Evolutionary conservation across 2,888 invertebrate genomes (phyloP).

Genomic region (Oxytorus armatus): DNA sequence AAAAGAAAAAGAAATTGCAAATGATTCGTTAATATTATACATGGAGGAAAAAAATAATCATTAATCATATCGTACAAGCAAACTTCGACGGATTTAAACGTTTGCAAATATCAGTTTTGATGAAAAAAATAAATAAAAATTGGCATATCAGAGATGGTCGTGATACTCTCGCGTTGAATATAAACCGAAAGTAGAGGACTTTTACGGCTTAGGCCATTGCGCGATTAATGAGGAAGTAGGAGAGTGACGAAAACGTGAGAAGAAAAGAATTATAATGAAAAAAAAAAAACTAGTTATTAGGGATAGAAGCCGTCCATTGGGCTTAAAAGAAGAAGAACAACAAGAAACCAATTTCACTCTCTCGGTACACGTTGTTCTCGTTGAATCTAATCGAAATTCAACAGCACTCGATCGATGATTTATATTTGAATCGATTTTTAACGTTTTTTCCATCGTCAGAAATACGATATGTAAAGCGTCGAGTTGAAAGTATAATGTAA

Average conservation of each 20-base stretch:
- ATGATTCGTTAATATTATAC: conserved; percentile 51
- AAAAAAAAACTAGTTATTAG: conserved; percentile 63
- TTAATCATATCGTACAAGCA: conserved; percentile 46
- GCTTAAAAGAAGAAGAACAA: too few species aligned
- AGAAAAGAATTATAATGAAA: conserved; percentile 18
- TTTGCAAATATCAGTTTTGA: conserved; percentile 47
- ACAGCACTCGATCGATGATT: conserved; percentile 13
- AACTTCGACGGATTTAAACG: conserved; percentile 22
- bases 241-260: conserved; percentile 19
- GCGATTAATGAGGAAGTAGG: conserved; percentile 4
- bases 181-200: conserved; percentile 62
- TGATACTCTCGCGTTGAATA: conserved; percentile 21
- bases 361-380: conserved; percentile 53
- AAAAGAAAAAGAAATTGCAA: conserved; percentile 37
- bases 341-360: conserved; percentile 61
- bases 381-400: conserved; percentile 35
- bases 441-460: conserved; percentile 21
- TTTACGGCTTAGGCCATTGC: conserved; percentile 70
- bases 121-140: conserved; percentile 39
- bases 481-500: conserved; percentile 31
- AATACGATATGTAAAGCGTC: conserved; percentile 6
- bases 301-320: conserved; percentile 80
- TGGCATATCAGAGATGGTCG: conserved; percentile 36
- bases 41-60: conserved; percentile 23
- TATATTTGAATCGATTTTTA: conserved; percentile 14